A percentile compares a stretch with the other conserved stretches of the same genome.
Conservation (phyloP, 2,113 vertebrate genomes). For the Paratilapia polleni region DNA sequence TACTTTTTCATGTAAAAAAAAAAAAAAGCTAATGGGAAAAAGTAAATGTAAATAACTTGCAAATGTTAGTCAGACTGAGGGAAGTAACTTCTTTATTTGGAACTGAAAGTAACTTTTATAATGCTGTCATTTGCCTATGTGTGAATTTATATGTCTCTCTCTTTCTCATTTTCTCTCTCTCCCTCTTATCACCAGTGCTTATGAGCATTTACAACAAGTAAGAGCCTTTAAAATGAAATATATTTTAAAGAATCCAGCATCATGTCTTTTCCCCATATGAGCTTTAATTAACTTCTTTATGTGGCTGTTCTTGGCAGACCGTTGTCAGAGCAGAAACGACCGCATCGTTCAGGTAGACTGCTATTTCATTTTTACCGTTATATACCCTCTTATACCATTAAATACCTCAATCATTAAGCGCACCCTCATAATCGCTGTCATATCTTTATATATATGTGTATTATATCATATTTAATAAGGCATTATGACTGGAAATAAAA, state of each 20-base stretch:
- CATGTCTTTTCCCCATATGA: neutral
- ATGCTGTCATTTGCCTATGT: neutral
- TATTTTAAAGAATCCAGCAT: neutral
- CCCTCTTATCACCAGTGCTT: slow-evolving; percentile 67
- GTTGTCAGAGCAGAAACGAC: slow-evolving; percentile 73
- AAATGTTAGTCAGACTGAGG: slow-evolving; percentile 34
- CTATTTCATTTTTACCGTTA: neutral
- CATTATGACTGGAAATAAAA: neutral
- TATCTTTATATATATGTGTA: neutral
- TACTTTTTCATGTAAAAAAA: neutral
- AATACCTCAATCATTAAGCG: neutral
- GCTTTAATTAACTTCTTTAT: slow-evolving; percentile 13
- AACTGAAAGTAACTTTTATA: neutral
- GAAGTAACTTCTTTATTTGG: neutral
- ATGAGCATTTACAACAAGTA: slow-evolving; percentile 82
- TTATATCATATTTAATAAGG: neutral
- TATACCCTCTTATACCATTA: neutral
- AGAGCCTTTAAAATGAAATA: slow-evolving; percentile 11
- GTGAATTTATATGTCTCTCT: slow-evolving; percentile 15
- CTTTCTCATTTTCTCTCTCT: slow-evolving; percentile 14
- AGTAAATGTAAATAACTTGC: slow-evolving; percentile 40
- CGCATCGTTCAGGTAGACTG: slow-evolving; percentile 78
- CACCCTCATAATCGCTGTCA: neutral
- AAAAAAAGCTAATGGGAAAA: neutral
- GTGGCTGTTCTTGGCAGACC: slow-evolving; percentile 61